These are phyloP conservation scores for Fratercula arctica DNA, from an alignment of 2,797 vertebrate genomes.

Conservation along the genomic window DNA sequence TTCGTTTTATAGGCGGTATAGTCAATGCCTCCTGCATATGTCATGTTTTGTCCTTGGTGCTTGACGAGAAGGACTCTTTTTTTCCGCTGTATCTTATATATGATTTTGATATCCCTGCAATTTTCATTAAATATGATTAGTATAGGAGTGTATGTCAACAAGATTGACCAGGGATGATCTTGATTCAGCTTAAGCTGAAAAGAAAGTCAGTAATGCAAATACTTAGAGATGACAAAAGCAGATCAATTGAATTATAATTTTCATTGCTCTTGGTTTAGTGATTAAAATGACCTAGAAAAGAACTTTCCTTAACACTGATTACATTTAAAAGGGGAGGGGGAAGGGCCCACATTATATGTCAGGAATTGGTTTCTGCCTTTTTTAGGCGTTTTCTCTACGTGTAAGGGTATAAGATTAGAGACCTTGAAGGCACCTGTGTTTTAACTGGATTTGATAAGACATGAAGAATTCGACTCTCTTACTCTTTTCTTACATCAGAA, in stretches of 20 bases:
- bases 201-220: background rate
- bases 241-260: constrained; percentile 34
- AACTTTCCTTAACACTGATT: background rate
- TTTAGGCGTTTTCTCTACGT: background rate
- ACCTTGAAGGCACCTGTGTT: background rate
- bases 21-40: background rate
- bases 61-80: background rate
- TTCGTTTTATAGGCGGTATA: background rate
- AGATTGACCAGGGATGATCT: constrained; percentile 22
- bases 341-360: background rate
- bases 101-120: background rate
- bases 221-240: background rate
- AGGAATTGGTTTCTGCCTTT: constrained; percentile 1
- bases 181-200: background rate
- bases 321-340: background rate
- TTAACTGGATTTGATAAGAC: constrained; percentile 23
- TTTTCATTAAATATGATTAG: constrained; percentile 39
- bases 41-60: background rate
- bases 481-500: background rate
- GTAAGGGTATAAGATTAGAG: background rate
- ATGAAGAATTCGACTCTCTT: background rate
- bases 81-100: background rate
- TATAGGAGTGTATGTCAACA: background rate
- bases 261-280: background rate
- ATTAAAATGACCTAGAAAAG: constrained; percentile 34